phyloP scores from a whole-genome alignment of 2,888 invertebrate genomes.

The Lobophora halterata region DNA sequence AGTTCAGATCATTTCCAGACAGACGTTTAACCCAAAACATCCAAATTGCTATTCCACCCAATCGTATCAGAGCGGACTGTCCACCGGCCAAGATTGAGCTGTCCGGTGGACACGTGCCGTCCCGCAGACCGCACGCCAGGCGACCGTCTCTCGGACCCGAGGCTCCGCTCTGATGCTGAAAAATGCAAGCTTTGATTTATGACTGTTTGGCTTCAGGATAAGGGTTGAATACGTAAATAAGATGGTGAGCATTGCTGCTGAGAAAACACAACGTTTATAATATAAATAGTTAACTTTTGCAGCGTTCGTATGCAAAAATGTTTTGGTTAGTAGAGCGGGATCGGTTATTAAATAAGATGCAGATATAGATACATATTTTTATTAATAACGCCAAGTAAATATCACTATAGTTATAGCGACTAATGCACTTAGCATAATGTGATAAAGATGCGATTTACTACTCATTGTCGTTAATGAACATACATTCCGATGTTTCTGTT shows the following conservation, averaged over 20 bases:
- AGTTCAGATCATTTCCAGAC: background rate
- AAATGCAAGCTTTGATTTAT: conserved; percentile 13
- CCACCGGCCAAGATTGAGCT: conserved; percentile 12
- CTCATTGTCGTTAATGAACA: no score
- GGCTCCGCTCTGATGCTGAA: background rate
- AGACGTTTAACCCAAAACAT: background rate
- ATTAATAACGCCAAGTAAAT: no score
- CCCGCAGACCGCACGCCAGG: background rate
- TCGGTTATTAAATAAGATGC: no score
- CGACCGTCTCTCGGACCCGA: background rate
- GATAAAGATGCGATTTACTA: no score
- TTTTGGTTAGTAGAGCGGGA: no score
- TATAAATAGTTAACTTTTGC: no score
- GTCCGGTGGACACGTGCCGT: conserved; percentile 7
- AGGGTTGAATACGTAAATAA: conserved; percentile 7
- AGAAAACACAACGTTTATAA: no score
- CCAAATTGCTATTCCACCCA: background rate
- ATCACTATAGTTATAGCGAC: no score
- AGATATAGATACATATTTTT: no score
- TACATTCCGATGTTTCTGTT: no score
- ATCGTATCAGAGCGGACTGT: background rate
- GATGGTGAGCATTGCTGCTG: conserved; percentile 1
- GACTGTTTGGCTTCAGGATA: conserved; percentile 6
- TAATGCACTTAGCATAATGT: no score
- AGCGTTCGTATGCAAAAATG: no score